Base-by-base conservation (phyloP, 2,113 vertebrate genomes). In the Hydrolagus affinis region DNA sequence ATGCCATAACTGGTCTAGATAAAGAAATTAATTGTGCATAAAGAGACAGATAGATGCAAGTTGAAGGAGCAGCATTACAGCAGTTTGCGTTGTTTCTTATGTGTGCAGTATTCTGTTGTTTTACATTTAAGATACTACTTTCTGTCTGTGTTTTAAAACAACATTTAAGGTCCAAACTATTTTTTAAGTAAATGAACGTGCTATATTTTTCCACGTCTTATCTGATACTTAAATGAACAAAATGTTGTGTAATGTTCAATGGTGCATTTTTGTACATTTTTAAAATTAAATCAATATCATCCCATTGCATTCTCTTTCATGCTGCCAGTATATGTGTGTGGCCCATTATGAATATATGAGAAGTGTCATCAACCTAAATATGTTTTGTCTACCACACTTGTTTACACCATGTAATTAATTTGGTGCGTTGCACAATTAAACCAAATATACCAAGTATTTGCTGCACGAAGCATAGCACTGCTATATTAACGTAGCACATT, bases 351-450 rank as follows among this genome's bases (percentile, higher is more conserved):
- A 25, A 64, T 6, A 62, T 62, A 3, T 60, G 62, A 62, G 59
- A 80, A 30, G 77, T 83, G 30, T 83, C 21, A 68, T 66, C 66
- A 80, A 80, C 11, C 12, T 62, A 28, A 83, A 66, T 66, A 19
- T 32, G 62, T 62, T 80, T 80, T 80, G 12, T 14, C 23, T 8
- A 80, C n/a, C 62, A 32, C 8, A 32, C 60, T 78, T 62, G 9
- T 83, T 83, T 83, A 62, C 44, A 44, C 32, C 8, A 15, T 83
- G 60, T 68, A 66, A 68, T 68, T 66, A 66, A 83, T 68, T 21
- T 83, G 12, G 60, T 66, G 25, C 60, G 66, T 83, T 66, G 11
- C 78, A 32, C 78, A 66, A 83, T 83, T 83, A 66, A 66, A 25
- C 17, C 17, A 30, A 60, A 68, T 17, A 1, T 32, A 32, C 60